Percentiles rank a stretch among this genome's conserved stretches.
Evolutionary conservation across 2,888 invertebrate genomes (phyloP).

Genomic region (Ectemnius continuus): DNA sequence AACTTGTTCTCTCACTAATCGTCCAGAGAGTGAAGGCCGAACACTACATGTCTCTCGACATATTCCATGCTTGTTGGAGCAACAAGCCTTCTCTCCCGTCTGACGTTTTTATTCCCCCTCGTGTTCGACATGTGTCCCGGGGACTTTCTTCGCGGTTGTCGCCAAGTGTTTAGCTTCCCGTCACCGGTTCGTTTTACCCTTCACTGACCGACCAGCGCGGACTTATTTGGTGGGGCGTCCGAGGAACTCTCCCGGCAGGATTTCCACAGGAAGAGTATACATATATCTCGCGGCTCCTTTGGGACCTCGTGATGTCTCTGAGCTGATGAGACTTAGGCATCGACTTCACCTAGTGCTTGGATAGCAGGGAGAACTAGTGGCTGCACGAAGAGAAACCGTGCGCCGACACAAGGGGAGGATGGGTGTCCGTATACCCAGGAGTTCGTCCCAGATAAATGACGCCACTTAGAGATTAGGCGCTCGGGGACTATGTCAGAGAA

Average conservation of each 20-base stretch:
- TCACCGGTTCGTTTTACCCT: neutral
- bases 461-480: constrained; percentile 71
- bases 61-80: neutral
- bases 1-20: neutral
- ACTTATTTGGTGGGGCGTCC: neutral
- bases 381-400: constrained; percentile 16
- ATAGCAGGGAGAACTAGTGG: constrained; percentile 28
- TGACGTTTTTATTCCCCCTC: neutral
- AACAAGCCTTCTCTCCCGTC: neutral
- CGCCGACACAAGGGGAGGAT: constrained; percentile 13
- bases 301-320: constrained; percentile 60
- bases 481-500: constrained; percentile 58
- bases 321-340: constrained; percentile 58
- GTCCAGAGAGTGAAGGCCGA: neutral
- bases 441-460: constrained; percentile 68
- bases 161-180: neutral
- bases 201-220: neutral
- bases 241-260: neutral
- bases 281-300: constrained; percentile 55
- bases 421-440: constrained; percentile 44
- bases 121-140: neutral
- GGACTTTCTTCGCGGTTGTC: neutral
- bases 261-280: constrained; percentile 35
- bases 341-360: constrained; percentile 55
- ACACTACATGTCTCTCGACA: constrained; percentile 1